Conservation (phyloP, 2,888 invertebrate genomes). For the Machimus rusticus region DNA sequence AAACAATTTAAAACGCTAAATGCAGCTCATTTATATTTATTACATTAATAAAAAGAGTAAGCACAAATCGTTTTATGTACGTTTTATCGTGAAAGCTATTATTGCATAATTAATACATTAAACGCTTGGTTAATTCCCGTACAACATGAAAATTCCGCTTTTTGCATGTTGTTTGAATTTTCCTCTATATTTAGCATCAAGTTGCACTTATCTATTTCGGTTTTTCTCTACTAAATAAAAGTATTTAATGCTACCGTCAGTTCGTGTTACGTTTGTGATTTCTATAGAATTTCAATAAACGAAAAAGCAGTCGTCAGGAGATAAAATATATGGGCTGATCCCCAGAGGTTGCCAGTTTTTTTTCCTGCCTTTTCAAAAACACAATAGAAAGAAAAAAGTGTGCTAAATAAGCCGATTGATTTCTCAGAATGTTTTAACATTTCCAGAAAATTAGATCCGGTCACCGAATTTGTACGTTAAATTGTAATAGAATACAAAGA, state of each 20-base stretch:
- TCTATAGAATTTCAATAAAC: not conserved
- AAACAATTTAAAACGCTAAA: not conserved
- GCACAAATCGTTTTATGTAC: not conserved
- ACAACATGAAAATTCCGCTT: not conserved
- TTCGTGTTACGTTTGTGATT: not conserved
- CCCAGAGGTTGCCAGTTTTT: not conserved
- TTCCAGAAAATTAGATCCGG: not conserved
- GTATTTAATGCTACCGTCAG: not conserved
- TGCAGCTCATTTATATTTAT: not conserved
- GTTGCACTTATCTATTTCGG: not conserved
- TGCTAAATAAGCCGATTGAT: not conserved
- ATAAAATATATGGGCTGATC: not conserved
- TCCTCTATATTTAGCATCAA: not conserved
- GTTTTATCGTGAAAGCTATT: not conserved
- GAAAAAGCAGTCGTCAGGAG: not conserved
- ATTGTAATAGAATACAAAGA: not conserved
- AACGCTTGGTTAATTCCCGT: not conserved
- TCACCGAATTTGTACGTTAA: not conserved
- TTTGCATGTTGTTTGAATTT: not conserved
- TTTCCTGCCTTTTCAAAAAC: not conserved
- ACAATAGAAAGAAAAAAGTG: not conserved
- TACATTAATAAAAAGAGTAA: not conserved
- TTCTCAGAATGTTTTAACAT: not conserved
- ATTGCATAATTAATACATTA: not conserved
- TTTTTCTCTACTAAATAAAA: not conserved